phyloP scores from a whole-genome alignment of 2,888 invertebrate species.

The Daptonema setosum region DNA sequence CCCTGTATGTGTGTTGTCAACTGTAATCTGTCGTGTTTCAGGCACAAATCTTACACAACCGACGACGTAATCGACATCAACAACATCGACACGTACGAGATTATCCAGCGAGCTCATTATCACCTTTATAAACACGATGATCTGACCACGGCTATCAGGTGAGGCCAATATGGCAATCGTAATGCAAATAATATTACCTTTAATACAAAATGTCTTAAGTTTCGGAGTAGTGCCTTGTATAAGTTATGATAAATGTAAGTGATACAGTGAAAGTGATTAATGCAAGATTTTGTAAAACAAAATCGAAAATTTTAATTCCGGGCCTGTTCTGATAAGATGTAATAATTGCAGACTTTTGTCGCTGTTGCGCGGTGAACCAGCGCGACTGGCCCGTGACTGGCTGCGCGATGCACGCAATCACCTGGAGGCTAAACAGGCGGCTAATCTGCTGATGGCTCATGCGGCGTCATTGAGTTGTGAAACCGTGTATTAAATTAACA shows the following conservation, averaged over 20 bases:
- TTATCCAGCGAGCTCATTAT: slow-evolving; percentile 68
- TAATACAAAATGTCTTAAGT: too few relatives aligned
- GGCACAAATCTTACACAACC: too few relatives aligned
- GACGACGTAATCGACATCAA: slow-evolving; percentile 15
- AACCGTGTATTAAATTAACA: slow-evolving; percentile 22
- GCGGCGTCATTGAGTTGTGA: slow-evolving; percentile 46
- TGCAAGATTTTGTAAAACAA: too few relatives aligned
- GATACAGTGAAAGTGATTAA: too few relatives aligned
- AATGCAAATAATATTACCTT: too few relatives aligned
- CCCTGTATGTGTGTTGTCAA: too few relatives aligned
- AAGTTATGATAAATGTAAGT: too few relatives aligned
- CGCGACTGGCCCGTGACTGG: slow-evolving; percentile 63
- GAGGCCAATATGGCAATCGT: too few relatives aligned
- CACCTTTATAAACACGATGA: slow-evolving; percentile 63
- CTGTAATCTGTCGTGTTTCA: too few relatives aligned
- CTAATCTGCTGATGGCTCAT: slow-evolving; percentile 65
- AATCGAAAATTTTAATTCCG: too few relatives aligned
- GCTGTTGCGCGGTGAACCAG: slow-evolving; percentile 59
- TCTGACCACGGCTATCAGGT: slow-evolving; percentile 57
- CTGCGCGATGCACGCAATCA: slow-evolving; percentile 55
- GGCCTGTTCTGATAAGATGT: too few relatives aligned
- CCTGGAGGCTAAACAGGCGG: slow-evolving; percentile 64
- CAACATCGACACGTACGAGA: slow-evolving; percentile 55
- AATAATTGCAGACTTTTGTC: slow-evolving; percentile 38
- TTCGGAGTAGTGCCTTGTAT: too few relatives aligned